Conservation (phyloP, 2,888 invertebrate species). For the Lutraria lutraria region DNA sequence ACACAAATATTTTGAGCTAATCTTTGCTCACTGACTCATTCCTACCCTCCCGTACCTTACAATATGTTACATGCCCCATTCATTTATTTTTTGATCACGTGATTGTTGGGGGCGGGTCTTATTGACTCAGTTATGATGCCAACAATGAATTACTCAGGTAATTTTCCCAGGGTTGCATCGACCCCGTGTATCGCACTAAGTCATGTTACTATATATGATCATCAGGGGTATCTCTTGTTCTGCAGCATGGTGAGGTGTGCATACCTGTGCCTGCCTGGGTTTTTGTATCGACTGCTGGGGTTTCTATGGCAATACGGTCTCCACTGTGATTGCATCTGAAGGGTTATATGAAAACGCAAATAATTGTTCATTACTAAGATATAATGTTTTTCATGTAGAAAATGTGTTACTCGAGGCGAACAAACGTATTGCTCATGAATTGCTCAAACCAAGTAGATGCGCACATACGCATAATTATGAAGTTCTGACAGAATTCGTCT, state of each 20-base stretch:
- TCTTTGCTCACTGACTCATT: constrained; percentile 12
- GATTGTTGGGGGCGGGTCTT: neutral
- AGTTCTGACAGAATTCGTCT: neutral
- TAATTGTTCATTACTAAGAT: neutral
- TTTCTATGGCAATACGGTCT: constrained; percentile 9
- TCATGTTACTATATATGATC: constrained; percentile 29
- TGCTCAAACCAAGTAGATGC: neutral
- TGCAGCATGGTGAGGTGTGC: neutral
- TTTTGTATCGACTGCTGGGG: neutral
- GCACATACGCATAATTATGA: neutral
- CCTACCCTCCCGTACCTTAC: neutral
- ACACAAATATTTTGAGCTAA: constrained; percentile 20
- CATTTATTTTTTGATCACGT: neutral
- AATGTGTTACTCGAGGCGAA: neutral
- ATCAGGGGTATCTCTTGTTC: constrained; percentile 9
- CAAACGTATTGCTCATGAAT: constrained; percentile 4
- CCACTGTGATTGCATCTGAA: neutral
- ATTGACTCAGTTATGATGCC: constrained; percentile 20
- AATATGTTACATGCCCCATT: neutral
- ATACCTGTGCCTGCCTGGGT: neutral
- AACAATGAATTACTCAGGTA: constrained; percentile 26
- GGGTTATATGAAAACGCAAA: neutral
- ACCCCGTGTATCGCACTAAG: constrained; percentile 14
- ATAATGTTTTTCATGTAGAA: constrained; percentile 16
- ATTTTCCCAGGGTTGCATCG: constrained; percentile 40